Evolutionary conservation across 2,113 vertebrate species (phyloP).

Genomic region (Dasypus novemcinctus): DNA sequence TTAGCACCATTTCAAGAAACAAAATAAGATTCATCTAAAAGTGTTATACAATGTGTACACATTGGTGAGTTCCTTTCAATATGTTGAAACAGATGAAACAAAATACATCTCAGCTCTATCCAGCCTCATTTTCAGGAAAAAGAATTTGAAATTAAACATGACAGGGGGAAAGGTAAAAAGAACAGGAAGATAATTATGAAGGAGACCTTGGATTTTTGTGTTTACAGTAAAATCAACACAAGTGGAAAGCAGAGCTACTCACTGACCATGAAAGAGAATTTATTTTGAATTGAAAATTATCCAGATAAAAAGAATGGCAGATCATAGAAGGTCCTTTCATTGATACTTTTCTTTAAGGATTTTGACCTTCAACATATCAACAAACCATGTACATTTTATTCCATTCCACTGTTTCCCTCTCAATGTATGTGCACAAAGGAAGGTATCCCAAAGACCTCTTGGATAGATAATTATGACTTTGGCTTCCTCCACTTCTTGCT

Average conservation of each 20-base stretch:
- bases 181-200: constrained; percentile 64
- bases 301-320: neutral
- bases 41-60: constrained; percentile 72
- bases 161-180: constrained; percentile 18
- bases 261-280: neutral
- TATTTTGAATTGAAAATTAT: neutral
- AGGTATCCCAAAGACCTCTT: neutral
- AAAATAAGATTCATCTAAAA: constrained; percentile 75
- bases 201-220: constrained; percentile 47
- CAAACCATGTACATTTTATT: neutral
- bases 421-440: neutral
- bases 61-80: constrained; percentile 64
- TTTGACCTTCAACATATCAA: neutral
- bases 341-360: neutral
- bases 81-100: constrained; percentile 63
- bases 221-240: constrained; percentile 59
- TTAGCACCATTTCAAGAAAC: constrained; percentile 71
- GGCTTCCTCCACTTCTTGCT: neutral
- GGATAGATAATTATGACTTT: neutral
- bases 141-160: constrained; percentile 69
- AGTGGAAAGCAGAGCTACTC: constrained; percentile 34
- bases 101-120: constrained; percentile 56
- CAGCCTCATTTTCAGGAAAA: constrained; percentile 66
- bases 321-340: neutral
- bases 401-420: neutral